These are phyloP conservation scores for Spilosoma lubricipeda DNA, from an alignment of 2,888 invertebrate genomes.

Conservation along the genomic window DNA sequence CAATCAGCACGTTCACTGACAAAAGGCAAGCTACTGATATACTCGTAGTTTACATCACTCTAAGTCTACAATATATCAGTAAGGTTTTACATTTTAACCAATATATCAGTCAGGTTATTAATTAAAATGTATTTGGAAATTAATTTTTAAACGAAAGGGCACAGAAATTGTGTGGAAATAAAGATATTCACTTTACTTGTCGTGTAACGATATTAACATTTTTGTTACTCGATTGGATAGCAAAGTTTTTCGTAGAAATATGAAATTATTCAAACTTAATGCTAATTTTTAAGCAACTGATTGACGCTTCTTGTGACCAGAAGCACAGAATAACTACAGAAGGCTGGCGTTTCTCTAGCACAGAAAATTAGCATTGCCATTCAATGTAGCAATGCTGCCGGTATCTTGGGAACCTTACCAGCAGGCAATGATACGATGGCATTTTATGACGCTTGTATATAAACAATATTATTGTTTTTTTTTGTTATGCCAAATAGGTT, in stretches of 20 bases:
- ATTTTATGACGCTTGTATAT: too few relatives aligned
- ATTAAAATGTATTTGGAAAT: background rate
- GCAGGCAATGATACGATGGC: too few relatives aligned
- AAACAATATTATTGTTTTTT: too few relatives aligned
- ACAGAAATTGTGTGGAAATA: background rate
- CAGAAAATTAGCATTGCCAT: too few relatives aligned
- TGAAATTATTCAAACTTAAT: background rate
- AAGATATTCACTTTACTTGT: background rate
- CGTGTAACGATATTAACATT: background rate
- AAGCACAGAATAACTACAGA: too few relatives aligned
- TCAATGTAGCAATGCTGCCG: too few relatives aligned
- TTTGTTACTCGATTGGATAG: background rate
- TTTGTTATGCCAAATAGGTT: too few relatives aligned
- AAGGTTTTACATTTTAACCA: too few relatives aligned
- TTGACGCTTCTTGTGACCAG: too few relatives aligned
- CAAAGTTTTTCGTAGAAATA: background rate
- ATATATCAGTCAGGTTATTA: background rate
- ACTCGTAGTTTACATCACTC: background rate
- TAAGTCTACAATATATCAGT: constrained; percentile 1
- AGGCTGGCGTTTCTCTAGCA: too few relatives aligned
- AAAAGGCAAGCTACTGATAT: background rate
- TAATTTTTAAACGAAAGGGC: background rate
- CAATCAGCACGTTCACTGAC: constrained; percentile 8
- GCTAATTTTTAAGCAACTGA: too few relatives aligned
- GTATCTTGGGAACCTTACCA: too few relatives aligned